These are phyloP conservation scores for Lagocephalus sceleratus DNA, from an alignment of 2,797 vertebrate genomes.

Conservation along the genomic window DNA sequence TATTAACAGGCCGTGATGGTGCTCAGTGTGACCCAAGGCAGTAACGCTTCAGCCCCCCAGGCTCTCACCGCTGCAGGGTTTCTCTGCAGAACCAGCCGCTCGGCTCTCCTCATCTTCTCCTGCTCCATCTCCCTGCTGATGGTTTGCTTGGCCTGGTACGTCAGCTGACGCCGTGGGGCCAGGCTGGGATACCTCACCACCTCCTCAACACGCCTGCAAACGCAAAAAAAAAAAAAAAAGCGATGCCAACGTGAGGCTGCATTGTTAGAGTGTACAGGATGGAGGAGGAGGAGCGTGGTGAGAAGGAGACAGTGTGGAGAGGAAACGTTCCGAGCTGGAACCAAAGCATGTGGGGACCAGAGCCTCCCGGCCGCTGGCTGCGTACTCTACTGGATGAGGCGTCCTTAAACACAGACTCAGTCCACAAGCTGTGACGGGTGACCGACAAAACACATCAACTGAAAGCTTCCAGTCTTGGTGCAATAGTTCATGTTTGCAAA, in stretches of 20 bases:
- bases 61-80: slow-evolving; percentile 66
- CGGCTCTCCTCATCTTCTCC: slow-evolving; percentile 90
- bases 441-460: slow-evolving; percentile 1
- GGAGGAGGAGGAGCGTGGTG: too few species aligned
- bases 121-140: slow-evolving; percentile 90
- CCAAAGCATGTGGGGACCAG: too few species aligned
- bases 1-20: background rate
- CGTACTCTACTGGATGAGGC: too few species aligned
- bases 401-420: background rate
- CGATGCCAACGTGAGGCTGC: too few species aligned
- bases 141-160: slow-evolving; percentile 94
- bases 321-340: too few species aligned
- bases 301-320: too few species aligned
- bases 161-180: slow-evolving; percentile 84
- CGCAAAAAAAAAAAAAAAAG: too few species aligned
- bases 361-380: too few species aligned
- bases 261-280: too few species aligned
- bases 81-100: slow-evolving; percentile 73
- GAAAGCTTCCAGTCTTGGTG: slow-evolving; percentile 18
- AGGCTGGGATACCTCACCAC: slow-evolving; percentile 84
- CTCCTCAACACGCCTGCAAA: slow-evolving; percentile 84
- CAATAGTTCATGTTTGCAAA: slow-evolving; percentile 24
- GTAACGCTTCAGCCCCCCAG: background rate
- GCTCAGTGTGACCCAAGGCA: background rate
- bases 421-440: background rate